Base-by-base conservation (phyloP, 2,888 invertebrate genomes). In the Lamellibrachia columna region DNA sequence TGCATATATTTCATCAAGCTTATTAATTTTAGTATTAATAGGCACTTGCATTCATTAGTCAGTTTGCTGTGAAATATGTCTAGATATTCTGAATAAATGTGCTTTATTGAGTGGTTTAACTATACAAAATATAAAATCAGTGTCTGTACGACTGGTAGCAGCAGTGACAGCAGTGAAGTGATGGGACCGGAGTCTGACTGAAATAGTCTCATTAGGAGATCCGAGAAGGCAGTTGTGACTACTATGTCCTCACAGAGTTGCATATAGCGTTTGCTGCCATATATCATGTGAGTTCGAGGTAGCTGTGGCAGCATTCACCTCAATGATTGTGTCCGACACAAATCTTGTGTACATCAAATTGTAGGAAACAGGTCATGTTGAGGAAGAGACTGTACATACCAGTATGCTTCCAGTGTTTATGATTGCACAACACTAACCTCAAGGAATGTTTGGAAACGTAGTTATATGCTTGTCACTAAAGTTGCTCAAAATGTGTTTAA, bases 401-500 rank as follows among this genome's bases (percentile, higher is more conserved):
- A n/a, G n/a, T 75, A 75, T 55, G 55, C 22, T 75, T 11, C 75
- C n/a, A 22, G 15, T 22, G 22, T n/a, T 75, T 75, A 75, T 75
- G 75, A n/a, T 75, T 75, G 22, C 75, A 22, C 75, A 22, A 75
- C 75, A 75, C 75, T 75, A 75, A 75, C 75, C 75, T 22, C 75
- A n/a, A 75, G 75, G 75, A 75, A 75, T 75, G 22, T 22, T 75
- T 22, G 22, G 75, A 75, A 75, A 55, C 15, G 6, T 75, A 22
- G 75, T 75, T 15, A n/a, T 75, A 40, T 75, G 75, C 75, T 75
- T 75, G 75, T 6, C 15, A 75, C 22, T 75, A 75, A 40, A 40
- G 75, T 75, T 75, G 75, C 75, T 75, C 75, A 75, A 75, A 75
- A 75, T 75, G 75, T 75, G 75, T 75, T 75, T 75, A 75, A 75